Conservation (phyloP, 2,113 vertebrate species). For the Aramus guarauna region DNA sequence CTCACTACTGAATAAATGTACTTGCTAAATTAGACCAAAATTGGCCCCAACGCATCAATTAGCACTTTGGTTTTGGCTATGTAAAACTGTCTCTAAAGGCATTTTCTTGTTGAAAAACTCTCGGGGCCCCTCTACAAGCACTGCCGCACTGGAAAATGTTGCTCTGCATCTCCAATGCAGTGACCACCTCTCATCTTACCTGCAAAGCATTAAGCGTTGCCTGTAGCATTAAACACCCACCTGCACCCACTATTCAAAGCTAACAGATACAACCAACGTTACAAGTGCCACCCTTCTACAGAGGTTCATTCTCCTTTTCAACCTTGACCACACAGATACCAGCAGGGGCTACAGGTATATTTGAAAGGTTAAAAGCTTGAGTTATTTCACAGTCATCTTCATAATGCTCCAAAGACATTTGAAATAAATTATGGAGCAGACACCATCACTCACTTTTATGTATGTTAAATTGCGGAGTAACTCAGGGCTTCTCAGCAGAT, state of each 20-base stretch:
- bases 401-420: not conserved
- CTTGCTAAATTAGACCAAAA: slow-evolving; percentile 36
- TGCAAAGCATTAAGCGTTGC: not conserved
- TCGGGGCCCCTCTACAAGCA: not conserved
- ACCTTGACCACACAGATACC: not conserved
- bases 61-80: slow-evolving; percentile 31
- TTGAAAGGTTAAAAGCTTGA: not conserved
- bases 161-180: not conserved
- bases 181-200: not conserved
- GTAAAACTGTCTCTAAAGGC: slow-evolving; percentile 30
- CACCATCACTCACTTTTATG: not conserved
- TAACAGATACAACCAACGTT: not conserved
- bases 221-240: not conserved
- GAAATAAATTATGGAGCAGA: not conserved
- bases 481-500: not conserved
- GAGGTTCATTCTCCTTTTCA: not conserved
- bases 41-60: slow-evolving; percentile 28
- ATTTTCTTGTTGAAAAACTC: slow-evolving; percentile 27
- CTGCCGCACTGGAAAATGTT: not conserved
- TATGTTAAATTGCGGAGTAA: not conserved
- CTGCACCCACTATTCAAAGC: not conserved
- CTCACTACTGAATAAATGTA: not conserved
- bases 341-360: not conserved
- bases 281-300: accelerated
- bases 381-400: not conserved